Conservation (phyloP, 2,113 vertebrate genomes). For the Tonatia bakeri region DNA sequence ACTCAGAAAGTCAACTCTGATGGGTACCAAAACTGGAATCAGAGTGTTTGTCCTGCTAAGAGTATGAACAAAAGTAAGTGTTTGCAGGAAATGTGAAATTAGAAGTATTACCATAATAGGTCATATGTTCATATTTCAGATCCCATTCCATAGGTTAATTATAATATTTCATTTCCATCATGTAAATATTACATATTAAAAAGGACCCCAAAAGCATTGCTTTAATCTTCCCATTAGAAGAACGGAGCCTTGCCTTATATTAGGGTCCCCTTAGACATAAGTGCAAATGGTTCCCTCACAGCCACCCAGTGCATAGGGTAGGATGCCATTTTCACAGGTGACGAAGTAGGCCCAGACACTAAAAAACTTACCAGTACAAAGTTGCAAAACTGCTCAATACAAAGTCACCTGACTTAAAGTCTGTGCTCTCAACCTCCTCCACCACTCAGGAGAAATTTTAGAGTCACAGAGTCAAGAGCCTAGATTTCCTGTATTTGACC, state of each 20-base stretch:
- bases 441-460: not conserved
- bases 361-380: not conserved
- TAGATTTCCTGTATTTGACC: not conserved
- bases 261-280: not conserved
- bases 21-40: not conserved
- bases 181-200: not conserved
- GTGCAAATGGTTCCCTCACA: not conserved
- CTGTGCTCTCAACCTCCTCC: not conserved
- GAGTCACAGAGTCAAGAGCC: not conserved
- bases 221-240: not conserved
- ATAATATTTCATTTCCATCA: not conserved
- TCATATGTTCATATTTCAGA: not conserved
- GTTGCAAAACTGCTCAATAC: not conserved
- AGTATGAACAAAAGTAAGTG: not conserved
- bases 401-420: not conserved
- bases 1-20: not conserved
- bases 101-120: not conserved
- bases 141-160: not conserved
- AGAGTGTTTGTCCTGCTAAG: not conserved
- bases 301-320: fast-evolving
- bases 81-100: not conserved
- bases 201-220: not conserved
- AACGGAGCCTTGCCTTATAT: not conserved
- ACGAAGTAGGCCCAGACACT: not conserved
- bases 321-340: not conserved